Conservation (phyloP, 1,140 invertebrate species). For the Panagrolaimus sp. region DNA sequence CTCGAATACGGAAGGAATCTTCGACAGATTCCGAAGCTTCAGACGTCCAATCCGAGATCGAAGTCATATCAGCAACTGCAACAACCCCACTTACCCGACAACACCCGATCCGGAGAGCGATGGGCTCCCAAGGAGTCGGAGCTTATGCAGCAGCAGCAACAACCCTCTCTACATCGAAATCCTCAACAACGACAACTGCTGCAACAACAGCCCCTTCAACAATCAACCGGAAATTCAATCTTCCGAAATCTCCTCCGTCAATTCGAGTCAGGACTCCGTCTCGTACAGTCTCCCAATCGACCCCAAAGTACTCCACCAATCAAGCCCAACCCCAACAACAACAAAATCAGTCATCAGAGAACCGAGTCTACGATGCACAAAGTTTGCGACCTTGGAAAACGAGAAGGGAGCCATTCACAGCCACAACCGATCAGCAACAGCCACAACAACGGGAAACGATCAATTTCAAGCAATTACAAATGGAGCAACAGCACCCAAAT, state of each 20-base stretch:
- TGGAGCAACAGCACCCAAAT: not conserved
- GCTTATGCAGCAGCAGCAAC: not conserved
- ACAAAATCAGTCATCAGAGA: not conserved
- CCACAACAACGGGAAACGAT: not conserved
- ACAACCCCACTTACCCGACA: not conserved
- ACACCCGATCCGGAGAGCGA: not conserved
- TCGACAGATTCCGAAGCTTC: conserved; percentile 15
- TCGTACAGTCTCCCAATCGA: conserved; percentile 3
- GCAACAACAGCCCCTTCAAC: not conserved
- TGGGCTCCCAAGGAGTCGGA: conserved; percentile 14
- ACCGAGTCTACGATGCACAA: not conserved
- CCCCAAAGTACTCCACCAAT: not conserved
- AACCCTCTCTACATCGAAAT: too few relatives aligned
- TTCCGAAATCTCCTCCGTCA: conserved; percentile 10
- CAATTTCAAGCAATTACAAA: too few relatives aligned
- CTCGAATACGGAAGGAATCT: not conserved
- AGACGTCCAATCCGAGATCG: not conserved
- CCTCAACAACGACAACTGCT: not conserved
- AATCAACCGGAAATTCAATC: conserved; percentile 5
- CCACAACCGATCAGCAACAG: not conserved
- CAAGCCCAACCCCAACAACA: not conserved
- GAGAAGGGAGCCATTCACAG: not conserved
- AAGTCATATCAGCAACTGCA: not conserved
- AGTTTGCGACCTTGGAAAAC: not conserved
- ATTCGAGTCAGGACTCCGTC: not conserved